These are phyloP conservation scores for Siniperca obscura DNA, from an alignment of 2,797 vertebrate genomes.

Conservation along the genomic window DNA sequence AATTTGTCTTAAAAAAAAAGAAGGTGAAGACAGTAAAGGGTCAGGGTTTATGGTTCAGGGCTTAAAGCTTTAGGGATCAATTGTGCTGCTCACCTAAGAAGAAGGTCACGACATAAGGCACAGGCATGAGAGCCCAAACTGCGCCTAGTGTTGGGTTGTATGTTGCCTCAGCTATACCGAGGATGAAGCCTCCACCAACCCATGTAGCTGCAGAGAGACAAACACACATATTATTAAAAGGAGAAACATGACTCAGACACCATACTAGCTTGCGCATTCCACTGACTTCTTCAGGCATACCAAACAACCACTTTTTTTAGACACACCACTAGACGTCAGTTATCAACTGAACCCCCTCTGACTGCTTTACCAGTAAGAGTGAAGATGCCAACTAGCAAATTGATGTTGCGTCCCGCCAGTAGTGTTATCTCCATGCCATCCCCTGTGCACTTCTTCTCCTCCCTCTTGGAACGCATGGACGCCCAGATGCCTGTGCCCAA, in stretches of 20 bases:
- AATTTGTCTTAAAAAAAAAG: not conserved
- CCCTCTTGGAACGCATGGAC: slow-evolving; percentile 84
- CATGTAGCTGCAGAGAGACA: slow-evolving; percentile 82
- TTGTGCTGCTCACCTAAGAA: slow-evolving; percentile 81
- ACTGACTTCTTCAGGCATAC: not conserved
- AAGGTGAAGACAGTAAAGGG: no score
- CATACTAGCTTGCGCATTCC: not conserved
- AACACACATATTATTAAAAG: not conserved
- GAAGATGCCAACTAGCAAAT: slow-evolving; percentile 85
- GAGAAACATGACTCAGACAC: not conserved
- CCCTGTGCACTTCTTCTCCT: slow-evolving; percentile 78
- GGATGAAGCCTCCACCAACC: slow-evolving; percentile 89
- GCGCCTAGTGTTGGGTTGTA: slow-evolving; percentile 87
- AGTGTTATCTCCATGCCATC: slow-evolving; percentile 86
- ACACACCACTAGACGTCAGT: not conserved
- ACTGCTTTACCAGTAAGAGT: slow-evolving; percentile 86
- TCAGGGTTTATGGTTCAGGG: not conserved
- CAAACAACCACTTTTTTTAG: not conserved
- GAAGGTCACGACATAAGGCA: slow-evolving; percentile 86
- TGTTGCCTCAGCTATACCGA: slow-evolving; percentile 87
- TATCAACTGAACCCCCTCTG: not conserved
- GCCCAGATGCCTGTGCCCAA: slow-evolving; percentile 88
- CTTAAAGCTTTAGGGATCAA: not conserved
- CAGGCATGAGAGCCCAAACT: slow-evolving; percentile 86
- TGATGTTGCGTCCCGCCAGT: slow-evolving; percentile 86